These are phyloP conservation scores for Mixornis gularis DNA, from an alignment of 2,113 vertebrate genomes.

Conservation along the genomic window DNA sequence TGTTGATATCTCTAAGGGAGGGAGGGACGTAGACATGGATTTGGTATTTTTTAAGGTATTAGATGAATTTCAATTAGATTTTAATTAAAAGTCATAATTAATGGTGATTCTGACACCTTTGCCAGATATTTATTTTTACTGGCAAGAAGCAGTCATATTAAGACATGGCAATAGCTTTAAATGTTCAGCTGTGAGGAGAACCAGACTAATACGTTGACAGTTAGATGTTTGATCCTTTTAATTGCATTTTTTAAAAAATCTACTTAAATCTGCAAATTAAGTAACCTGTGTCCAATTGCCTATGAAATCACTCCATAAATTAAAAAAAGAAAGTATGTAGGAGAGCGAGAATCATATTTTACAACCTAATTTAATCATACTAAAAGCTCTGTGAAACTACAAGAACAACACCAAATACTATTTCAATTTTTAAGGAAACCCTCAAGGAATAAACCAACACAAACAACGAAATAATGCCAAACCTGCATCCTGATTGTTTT, in stretches of 20 bases:
- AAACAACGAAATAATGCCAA: background rate
- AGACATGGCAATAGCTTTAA: background rate
- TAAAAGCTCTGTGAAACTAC: background rate
- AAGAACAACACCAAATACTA: background rate
- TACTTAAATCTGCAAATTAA: slow-evolving; percentile 13
- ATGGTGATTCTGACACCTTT: slow-evolving; percentile 22
- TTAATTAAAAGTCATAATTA: slow-evolving; percentile 36
- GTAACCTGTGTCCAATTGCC: background rate
- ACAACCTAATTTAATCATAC: background rate
- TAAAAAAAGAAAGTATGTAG: background rate
- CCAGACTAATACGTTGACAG: background rate
- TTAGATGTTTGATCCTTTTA: background rate
- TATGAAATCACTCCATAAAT: slow-evolving; percentile 35
- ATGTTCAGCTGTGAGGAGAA: slow-evolving; percentile 3
- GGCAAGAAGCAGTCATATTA: background rate
- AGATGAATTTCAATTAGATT: background rate
- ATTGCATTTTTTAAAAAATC: background rate
- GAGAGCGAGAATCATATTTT: background rate
- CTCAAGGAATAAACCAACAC: background rate
- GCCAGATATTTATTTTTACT: slow-evolving; percentile 9
- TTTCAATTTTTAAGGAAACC: background rate
- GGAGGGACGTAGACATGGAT: background rate
- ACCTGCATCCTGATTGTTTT: background rate
- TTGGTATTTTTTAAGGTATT: background rate
- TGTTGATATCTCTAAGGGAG: background rate